phyloP scores from a whole-genome alignment of 2,113 vertebrate species.

The Pangasianodon hypophthalmus region DNA sequence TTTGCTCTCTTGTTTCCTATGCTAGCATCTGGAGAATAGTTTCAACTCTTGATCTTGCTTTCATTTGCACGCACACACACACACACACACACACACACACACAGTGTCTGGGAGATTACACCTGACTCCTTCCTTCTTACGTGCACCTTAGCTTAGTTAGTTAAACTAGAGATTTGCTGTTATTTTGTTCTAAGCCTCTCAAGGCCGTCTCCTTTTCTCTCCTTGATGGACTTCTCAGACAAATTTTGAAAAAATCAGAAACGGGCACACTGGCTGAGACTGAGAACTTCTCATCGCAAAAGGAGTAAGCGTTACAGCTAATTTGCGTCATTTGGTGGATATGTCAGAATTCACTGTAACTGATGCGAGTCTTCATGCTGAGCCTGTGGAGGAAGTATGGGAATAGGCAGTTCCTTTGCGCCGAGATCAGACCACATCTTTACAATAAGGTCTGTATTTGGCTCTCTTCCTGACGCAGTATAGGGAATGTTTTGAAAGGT shows the following conservation, averaged over 20 bases:
- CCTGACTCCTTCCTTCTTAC: constrained; percentile 50
- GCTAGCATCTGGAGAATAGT: background rate
- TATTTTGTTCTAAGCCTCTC: constrained; percentile 50
- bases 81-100: constrained; percentile 37
- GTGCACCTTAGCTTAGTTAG: constrained; percentile 19
- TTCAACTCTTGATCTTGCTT: constrained; percentile 32
- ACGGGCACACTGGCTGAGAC: background rate
- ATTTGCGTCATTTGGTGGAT: background rate
- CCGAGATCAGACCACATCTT: constrained; percentile 82
- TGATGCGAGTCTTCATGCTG: constrained; percentile 12
- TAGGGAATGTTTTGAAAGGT: background rate
- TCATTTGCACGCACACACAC: constrained; percentile 41
- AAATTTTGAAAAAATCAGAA: background rate
- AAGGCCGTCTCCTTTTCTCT: background rate
- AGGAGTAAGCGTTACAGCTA: background rate
- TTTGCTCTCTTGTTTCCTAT: constrained; percentile 55
- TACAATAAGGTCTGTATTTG: constrained; percentile 79
- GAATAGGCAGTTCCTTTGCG: constrained; percentile 87
- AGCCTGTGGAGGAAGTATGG: constrained; percentile 73
- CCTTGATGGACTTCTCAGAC: background rate
- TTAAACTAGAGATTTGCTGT: constrained; percentile 59
- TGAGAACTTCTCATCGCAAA: too few relatives aligned
- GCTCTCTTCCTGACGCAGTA: background rate
- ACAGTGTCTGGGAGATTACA: constrained; percentile 47
- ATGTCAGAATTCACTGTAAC: background rate